Conservation (phyloP, 1,140 invertebrate genomes). For the Semibalanus balanoides region DNA sequence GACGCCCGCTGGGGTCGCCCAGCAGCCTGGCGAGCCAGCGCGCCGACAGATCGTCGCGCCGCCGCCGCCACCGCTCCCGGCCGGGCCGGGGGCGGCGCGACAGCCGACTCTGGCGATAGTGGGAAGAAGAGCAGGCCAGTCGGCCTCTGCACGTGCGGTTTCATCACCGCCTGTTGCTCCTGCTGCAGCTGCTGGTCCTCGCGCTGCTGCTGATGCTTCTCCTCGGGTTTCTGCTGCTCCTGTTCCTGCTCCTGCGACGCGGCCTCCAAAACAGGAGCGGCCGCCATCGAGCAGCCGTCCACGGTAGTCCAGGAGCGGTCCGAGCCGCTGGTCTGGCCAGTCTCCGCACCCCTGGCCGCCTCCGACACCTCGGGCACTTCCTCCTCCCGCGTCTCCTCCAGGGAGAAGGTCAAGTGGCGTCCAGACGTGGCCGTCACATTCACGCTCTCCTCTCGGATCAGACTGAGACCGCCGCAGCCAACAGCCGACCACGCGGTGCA, state of each 20-base stretch:
- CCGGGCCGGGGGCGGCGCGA: no score
- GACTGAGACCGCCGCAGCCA: neutral
- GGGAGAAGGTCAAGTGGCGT: neutral
- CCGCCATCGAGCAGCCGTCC: no score
- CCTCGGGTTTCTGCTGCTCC: neutral
- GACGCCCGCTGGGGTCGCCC: no score
- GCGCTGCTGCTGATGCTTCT: no score
- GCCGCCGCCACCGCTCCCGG: neutral
- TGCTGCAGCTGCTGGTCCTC: no score
- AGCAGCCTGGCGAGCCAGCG: no score
- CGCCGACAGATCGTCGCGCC: no score
- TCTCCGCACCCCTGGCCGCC: no score
- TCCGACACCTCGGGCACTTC: neutral
- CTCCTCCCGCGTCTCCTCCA: neutral
- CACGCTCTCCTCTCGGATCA: neutral
- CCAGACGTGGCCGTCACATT: neutral
- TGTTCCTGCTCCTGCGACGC: no score
- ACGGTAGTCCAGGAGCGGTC: neutral
- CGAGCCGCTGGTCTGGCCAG: no score
- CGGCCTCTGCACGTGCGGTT: neutral
- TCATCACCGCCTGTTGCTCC: neutral
- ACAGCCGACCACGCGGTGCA: neutral
- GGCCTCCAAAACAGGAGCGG: neutral
- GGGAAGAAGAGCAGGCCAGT: neutral
- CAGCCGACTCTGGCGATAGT: neutral